Conservation (phyloP, 2,888 invertebrate species). For the Catocala nupta region DNA sequence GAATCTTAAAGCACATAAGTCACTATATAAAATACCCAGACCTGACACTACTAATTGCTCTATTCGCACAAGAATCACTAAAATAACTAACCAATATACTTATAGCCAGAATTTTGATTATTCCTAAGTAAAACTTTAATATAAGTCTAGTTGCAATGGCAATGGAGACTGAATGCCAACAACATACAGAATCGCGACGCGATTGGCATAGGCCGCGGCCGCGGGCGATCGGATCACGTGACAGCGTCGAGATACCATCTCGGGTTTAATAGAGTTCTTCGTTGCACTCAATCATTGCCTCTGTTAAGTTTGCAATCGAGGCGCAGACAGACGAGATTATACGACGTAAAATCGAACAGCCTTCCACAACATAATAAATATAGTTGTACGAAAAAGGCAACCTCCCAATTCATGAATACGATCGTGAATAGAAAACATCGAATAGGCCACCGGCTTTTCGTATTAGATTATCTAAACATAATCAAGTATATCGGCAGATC, state of each 20-base stretch:
- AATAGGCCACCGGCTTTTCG: constrained; percentile 14
- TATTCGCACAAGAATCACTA: no score
- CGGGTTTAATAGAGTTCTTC: constrained; percentile 79
- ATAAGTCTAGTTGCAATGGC: constrained; percentile 21
- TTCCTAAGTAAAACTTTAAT: no score
- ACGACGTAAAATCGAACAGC: constrained; percentile 31
- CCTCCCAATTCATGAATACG: constrained; percentile 19
- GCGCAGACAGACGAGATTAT: constrained; percentile 54
- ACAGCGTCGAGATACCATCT: constrained; percentile 77
- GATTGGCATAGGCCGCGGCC: constrained; percentile 70
- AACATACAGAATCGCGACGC: constrained; percentile 54
- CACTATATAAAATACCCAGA: no score
- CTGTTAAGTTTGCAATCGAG: constrained; percentile 55
- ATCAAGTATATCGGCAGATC: constrained; percentile 26
- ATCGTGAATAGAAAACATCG: constrained; percentile 10
- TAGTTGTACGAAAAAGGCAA: constrained; percentile 22
- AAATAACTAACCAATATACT: no score
- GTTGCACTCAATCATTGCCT: constrained; percentile 77
- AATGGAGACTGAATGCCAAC: constrained; percentile 50
- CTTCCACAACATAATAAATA: constrained; percentile 26
- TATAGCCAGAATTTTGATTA: no score
- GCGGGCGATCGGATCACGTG: constrained; percentile 74
- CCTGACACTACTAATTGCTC: no score
- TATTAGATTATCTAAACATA: constrained; percentile 28
- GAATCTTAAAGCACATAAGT: not conserved